Evolutionary conservation across 1,140 invertebrate genomes (phyloP).

Genomic region (Hirudo medicinalis): DNA sequence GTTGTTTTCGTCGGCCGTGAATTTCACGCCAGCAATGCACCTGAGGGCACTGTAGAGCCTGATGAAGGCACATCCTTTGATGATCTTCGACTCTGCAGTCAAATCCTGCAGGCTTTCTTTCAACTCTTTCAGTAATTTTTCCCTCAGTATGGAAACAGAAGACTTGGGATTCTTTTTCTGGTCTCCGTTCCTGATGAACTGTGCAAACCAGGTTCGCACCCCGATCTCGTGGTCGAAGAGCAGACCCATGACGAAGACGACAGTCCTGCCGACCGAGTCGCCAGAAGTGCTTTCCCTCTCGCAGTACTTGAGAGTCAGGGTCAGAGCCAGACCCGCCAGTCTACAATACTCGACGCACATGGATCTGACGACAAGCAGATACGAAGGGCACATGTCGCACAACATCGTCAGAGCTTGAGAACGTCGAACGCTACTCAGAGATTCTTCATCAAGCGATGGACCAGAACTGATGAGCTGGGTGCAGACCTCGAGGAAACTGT

Average conservation of each 20-base stretch:
- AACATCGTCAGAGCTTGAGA: slow-evolving; percentile 60
- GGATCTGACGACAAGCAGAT: slow-evolving; percentile 64
- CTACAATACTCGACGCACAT: slow-evolving; percentile 61
- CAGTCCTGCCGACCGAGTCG: slow-evolving; percentile 42
- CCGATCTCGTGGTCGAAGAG: slow-evolving; percentile 77
- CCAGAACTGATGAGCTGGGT: slow-evolving; percentile 69
- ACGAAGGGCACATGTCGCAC: slow-evolving; percentile 76
- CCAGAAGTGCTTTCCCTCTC: slow-evolving; percentile 18
- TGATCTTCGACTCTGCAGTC: slow-evolving; percentile 54
- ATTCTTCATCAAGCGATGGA: slow-evolving; percentile 71
- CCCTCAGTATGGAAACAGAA: slow-evolving; percentile 59
- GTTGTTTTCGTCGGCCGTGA: slow-evolving; percentile 80
- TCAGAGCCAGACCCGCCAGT: slow-evolving; percentile 72
- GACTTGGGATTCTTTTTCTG: slow-evolving; percentile 57
- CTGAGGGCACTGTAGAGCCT: slow-evolving; percentile 78
- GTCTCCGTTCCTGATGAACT: slow-evolving; percentile 76
- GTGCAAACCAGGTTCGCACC: slow-evolving; percentile 76
- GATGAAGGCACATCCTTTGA: slow-evolving; percentile 64
- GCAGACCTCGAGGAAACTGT: slow-evolving; percentile 79
- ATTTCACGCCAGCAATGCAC: slow-evolving; percentile 80
- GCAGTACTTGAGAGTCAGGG: slow-evolving; percentile 52
- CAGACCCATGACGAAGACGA: slow-evolving; percentile 79
- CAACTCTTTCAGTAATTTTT: slow-evolving; percentile 59
- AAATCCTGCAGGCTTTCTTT: slow-evolving; percentile 48
- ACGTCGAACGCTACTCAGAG: slow-evolving; percentile 52